Evolutionary conservation across 2,888 invertebrate genomes (phyloP), one percentile per base, ranked within the genome.

Genomic region (Limulus polyphemus): DNA sequence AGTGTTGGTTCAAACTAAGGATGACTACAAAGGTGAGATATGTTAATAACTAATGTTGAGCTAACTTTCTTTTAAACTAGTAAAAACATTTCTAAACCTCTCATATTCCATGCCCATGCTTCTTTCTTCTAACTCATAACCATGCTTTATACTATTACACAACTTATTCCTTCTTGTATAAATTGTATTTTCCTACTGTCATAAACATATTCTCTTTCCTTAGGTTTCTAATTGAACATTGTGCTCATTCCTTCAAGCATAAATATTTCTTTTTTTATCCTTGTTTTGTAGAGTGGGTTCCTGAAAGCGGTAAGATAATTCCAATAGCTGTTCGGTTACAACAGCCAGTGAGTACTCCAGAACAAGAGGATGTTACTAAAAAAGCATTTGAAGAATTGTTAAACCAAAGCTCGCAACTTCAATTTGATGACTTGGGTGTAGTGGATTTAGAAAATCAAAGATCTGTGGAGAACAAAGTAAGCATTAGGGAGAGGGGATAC

Each of bases 371-470:
- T 76, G 84, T 87, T 60, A 87, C 87, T 9, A 87, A 86, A 75
- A 82, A 83, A 75, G 85, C 87, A 56, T 87, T 86, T 73, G 85
- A 85, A 74, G 86, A 86, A 69, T 77, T 87, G 62, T 76, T 87
- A 62, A 84, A 86, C 70, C 84, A 83, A 62, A 80, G 84, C 73
- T 62, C 62, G 17, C 62, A 64, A 32, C 60, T 62, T 58, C 63
- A 66, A 62, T 74, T 74, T 73, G 74, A 75, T 71, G 74, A 74
- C 63, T 70, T 73, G 59, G 74, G 74, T 63, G 70, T 73, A 65
- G 69, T 74, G 67, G 74, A 75, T 68, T 69, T 71, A 17, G 73
- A 73, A 52, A 64, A 56, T 55, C 57, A 74, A 76, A 7, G 11
- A 11, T 3, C 32, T 9, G 48, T 9, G 16, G 13, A 14, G 13